phyloP scores from a whole-genome alignment of 2,113 vertebrate species.

The Herpailurus yagouaroundi region DNA sequence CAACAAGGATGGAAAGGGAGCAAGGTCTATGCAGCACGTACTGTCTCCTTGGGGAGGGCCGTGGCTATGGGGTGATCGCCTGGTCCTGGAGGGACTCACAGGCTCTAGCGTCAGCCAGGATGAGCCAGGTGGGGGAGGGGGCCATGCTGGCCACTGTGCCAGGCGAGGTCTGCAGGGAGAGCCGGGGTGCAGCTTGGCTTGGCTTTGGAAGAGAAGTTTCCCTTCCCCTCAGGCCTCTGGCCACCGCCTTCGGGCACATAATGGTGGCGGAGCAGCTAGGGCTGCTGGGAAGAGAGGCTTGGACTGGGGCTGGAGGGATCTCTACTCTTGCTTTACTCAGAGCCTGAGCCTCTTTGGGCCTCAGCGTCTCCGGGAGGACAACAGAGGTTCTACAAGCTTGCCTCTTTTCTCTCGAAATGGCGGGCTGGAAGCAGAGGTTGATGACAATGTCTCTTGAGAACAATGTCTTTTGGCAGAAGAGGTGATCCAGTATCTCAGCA shows the following conservation, averaged over 20 bases:
- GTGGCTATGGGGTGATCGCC: slow-evolving; percentile 38
- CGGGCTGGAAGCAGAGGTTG: not conserved
- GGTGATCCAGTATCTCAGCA: not conserved
- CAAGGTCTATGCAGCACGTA: slow-evolving; percentile 51
- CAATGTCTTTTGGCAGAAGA: not conserved
- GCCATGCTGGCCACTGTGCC: not conserved
- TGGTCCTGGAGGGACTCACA: not conserved
- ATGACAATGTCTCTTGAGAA: not conserved
- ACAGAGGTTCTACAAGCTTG: not conserved
- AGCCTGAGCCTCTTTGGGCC: not conserved
- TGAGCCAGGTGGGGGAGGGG: not conserved
- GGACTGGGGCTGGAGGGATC: not conserved
- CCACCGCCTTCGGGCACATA: rapidly evolving
- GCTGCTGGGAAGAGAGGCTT: not conserved
- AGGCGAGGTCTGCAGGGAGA: not conserved
- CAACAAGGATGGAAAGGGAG: slow-evolving; percentile 78
- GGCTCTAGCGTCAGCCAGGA: slow-evolving; percentile 15
- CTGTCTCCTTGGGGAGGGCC: slow-evolving; percentile 11
- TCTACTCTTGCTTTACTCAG: not conserved
- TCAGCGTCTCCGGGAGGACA: not conserved
- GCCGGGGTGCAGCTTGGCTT: not conserved
- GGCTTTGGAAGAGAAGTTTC: not conserved
- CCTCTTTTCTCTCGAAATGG: not conserved
- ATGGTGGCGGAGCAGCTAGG: not conserved
- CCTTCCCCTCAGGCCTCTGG: not conserved